Evolutionary conservation across 2,113 vertebrate genomes (phyloP).

Genomic region (Scomber scombrus): DNA sequence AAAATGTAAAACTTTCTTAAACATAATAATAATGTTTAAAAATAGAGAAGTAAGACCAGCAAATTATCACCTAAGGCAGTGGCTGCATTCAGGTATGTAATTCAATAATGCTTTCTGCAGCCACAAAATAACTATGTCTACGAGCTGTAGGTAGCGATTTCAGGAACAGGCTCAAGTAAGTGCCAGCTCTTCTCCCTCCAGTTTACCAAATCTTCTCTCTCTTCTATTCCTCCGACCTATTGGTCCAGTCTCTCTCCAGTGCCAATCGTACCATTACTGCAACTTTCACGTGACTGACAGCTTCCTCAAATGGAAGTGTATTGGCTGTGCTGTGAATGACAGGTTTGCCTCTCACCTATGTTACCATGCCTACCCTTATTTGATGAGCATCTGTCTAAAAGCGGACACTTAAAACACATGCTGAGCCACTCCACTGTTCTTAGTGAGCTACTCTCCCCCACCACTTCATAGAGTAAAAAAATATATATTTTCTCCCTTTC

Average conservation of each 20-base stretch:
- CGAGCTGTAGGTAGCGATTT: background rate
- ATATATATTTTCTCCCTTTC: slow-evolving; percentile 38
- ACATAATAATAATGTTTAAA: background rate
- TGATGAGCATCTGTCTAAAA: slow-evolving; percentile 72
- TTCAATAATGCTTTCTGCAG: background rate
- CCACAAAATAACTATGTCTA: background rate
- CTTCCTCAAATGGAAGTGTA: slow-evolving; percentile 63
- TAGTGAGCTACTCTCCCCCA: slow-evolving; percentile 13
- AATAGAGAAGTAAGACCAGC: background rate
- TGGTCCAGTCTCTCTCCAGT: slow-evolving; percentile 6
- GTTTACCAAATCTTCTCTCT: slow-evolving; percentile 22
- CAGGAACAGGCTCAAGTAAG: slow-evolving; percentile 1
- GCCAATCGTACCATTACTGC: slow-evolving; percentile 53
- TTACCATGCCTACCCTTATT: slow-evolving; percentile 56
- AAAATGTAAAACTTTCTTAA: background rate
- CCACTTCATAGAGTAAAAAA: slow-evolving; percentile 27
- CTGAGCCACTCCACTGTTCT: slow-evolving; percentile 54
- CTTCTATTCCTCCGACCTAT: background rate
- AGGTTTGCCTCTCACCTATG: slow-evolving; percentile 56
- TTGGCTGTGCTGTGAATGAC: slow-evolving; percentile 64
- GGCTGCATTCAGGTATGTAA: background rate
- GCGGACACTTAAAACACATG: slow-evolving; percentile 60
- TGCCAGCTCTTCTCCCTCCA: slow-evolving; percentile 24
- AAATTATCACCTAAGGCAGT: background rate
- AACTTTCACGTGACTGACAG: slow-evolving; percentile 69